Percentiles rank a stretch among this genome's conserved stretches.
These are phyloP conservation scores for Poecilia latipinna DNA, from an alignment of 2,113 vertebrate species.

Conservation along the genomic window DNA sequence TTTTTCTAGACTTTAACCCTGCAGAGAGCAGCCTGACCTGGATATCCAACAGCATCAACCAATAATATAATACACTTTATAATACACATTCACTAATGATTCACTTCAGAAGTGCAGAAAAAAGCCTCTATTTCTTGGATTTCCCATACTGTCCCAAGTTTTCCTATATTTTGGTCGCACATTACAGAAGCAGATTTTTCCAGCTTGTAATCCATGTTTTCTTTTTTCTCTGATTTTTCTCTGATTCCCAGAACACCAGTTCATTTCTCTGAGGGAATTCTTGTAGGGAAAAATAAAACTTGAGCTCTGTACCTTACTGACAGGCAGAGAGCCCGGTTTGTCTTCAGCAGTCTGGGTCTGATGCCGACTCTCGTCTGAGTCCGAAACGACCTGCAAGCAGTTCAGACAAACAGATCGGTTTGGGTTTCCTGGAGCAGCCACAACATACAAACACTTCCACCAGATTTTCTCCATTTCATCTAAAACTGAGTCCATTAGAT, in stretches of 20 bases:
- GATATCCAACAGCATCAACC: no score
- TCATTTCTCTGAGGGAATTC: no score
- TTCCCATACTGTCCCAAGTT: neutral
- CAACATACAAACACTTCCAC: neutral
- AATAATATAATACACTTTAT: no score
- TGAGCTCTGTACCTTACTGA: slow-evolving; percentile 63
- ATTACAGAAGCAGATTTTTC: neutral
- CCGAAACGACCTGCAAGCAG: slow-evolving; percentile 56
- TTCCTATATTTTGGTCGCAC: neutral
- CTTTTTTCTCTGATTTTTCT: neutral
- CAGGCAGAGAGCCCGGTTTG: slow-evolving; percentile 16
- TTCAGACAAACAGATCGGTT: neutral
- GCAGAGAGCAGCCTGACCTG: no score
- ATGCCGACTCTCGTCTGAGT: slow-evolving; percentile 31
- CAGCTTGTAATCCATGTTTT: neutral
- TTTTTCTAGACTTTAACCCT: no score
- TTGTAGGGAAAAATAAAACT: neutral
- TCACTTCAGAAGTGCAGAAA: neutral
- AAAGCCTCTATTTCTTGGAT: neutral
- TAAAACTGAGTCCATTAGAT: no score
- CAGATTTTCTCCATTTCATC: no score
- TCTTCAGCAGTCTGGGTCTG: slow-evolving; percentile 54
- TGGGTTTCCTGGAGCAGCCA: neutral
- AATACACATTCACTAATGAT: no score
- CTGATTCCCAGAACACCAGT: no score